Base-by-base conservation (phyloP, 2,113 vertebrate genomes). In the Xiphorhynchus elegans region DNA sequence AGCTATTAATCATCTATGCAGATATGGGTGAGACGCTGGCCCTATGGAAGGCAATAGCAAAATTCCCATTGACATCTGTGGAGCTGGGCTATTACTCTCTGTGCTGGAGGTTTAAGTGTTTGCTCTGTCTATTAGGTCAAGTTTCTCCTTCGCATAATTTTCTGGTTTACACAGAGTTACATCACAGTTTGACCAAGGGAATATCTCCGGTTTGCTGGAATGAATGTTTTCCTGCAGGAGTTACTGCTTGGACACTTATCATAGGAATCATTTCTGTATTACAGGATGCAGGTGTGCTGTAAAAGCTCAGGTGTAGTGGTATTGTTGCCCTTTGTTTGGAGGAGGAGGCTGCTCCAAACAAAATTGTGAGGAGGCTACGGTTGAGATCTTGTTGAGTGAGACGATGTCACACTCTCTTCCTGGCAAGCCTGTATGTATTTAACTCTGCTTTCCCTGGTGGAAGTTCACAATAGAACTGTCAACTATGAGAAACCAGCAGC, bases 1-100 rank as follows among this genome's bases (percentile, higher is more conserved):
- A 96, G 88, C 90, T 89, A 93, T 95, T 95, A 90, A 96, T 95
- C 96, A 95, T 95, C 90, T 92, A 94, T 93, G 92, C 89, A 96
- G 96, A 96, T 96, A 84, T 76, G 95, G 89, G 93, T 94, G 83
- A 96, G 95, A 90, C 92, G 60, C 83, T 79, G 84, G 92, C 86
- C 88, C 83, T 72, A 73, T 84, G 80, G 92, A 94, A 96, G 93
- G 90, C 95, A 89, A 93, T 81, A 91, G 90, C 86, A 87, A 95
- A 97, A 96, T 82, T 96, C 86, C 66, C 94, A 94, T 93, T 95
- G 95, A 95, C 93, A 94, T 96, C 94, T 94, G 77, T 40, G 89
- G 67, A 89, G 70, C 91, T 2, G 4, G 69, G 89, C 74, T 85
- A 89, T 96, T 96, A 89, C 86, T 95, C 73, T 75, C 1, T 4